Evolutionary conservation across 1,140 invertebrate genomes (phyloP).

Genomic region (Drosophila sulfurigaster): DNA sequence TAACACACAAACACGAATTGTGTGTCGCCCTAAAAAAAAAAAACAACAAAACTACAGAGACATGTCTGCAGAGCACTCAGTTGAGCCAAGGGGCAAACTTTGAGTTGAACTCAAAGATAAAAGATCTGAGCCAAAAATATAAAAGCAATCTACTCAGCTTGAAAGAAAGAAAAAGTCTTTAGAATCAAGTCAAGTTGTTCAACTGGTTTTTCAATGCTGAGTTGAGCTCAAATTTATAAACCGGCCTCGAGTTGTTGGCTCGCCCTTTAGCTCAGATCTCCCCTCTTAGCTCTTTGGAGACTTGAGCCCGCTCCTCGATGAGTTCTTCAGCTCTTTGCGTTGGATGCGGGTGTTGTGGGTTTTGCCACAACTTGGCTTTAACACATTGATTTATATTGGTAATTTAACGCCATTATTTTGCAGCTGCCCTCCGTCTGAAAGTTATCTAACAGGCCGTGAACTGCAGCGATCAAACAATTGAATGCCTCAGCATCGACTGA

Average conservation of each 20-base stretch:
- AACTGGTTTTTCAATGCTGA: slow-evolving; percentile 63
- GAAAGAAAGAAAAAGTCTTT: slow-evolving; percentile 82
- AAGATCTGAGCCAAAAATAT: slow-evolving; percentile 3
- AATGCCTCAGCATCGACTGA: slow-evolving; percentile 27
- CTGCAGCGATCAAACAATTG: slow-evolving; percentile 74
- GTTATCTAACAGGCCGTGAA: slow-evolving; percentile 75
- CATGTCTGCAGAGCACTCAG: slow-evolving; percentile 19
- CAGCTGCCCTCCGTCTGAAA: slow-evolving; percentile 59
- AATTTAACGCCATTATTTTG: slow-evolving; percentile 78
- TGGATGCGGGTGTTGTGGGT: slow-evolving; percentile 52
- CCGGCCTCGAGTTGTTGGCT: slow-evolving; percentile 26
- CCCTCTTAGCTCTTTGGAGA: slow-evolving; percentile 43
- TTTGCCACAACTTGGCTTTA: slow-evolving; percentile 48
- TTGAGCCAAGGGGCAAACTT: slow-evolving; percentile 29
- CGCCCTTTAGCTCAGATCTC: slow-evolving; percentile 28
- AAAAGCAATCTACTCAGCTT: slow-evolving; percentile 56
- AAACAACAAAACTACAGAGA: slow-evolving; percentile 16
- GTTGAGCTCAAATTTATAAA: slow-evolving; percentile 27
- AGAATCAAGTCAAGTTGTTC: slow-evolving; percentile 79
- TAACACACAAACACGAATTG: slow-evolving; percentile 52
- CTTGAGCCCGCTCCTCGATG: slow-evolving; percentile 3
- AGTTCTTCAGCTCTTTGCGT: neutral
- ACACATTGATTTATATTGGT: slow-evolving; percentile 81
- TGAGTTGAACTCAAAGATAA: slow-evolving; percentile 44
- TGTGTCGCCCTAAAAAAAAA: slow-evolving; percentile 50